A percentile compares a stretch with the other conserved stretches of the same genome.
These are phyloP conservation scores for Panulirus ornatus DNA, from an alignment of 1,140 invertebrate genomes.

Conservation along the genomic window DNA sequence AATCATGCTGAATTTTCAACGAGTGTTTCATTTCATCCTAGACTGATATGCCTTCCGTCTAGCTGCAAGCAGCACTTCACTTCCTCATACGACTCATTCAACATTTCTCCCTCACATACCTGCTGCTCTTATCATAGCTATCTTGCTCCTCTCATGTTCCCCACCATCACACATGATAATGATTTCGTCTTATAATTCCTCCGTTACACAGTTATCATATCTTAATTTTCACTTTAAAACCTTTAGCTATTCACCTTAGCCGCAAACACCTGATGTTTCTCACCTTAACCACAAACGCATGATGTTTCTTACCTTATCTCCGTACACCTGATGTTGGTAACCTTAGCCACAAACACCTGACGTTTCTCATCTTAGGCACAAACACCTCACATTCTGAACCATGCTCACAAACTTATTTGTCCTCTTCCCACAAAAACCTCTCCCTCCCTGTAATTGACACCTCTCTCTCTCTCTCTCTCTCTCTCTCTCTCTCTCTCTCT, in stretches of 20 bases:
- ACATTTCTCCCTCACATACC: not conserved
- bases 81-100: no score
- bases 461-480: conserved; percentile 28
- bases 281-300: not conserved
- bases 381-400: not conserved
- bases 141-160: not conserved
- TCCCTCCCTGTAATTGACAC: not conserved
- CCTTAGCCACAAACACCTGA: conserved; percentile 1
- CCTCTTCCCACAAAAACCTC: not conserved
- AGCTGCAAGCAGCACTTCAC: no score
- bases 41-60: no score
- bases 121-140: not conserved
- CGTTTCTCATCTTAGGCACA: not conserved
- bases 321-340: no score
- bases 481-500: conserved; percentile 14
- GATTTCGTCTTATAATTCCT: no score
- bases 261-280: not conserved
- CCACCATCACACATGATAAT: not conserved
- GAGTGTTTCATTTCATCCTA: no score
- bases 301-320: not conserved
- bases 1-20: no score
- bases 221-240: not conserved
- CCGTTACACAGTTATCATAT: not conserved
- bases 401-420: not conserved
- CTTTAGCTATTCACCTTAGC: not conserved